Percentiles rank a stretch among this genome's conserved stretches.
phyloP scores from a whole-genome alignment of 2,888 invertebrate species.

The Caenorhabditis macrosperma region DNA sequence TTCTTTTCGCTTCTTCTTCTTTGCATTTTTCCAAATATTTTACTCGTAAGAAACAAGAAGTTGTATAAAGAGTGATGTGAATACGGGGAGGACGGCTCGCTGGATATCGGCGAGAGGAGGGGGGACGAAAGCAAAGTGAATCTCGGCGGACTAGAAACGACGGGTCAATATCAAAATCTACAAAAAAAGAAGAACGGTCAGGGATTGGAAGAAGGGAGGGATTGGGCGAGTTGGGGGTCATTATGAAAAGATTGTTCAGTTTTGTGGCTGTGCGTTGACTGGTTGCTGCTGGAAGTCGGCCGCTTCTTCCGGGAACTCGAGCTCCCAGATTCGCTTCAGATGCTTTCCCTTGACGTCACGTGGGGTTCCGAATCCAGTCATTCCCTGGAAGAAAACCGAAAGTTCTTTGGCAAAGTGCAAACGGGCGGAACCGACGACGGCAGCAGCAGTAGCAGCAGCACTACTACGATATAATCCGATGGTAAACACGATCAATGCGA shows the following conservation, averaged over 20 bases:
- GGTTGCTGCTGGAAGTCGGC: slow-evolving; percentile 62
- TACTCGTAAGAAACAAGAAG: slow-evolving; percentile 56
- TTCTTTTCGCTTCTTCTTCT: slow-evolving; percentile 4
- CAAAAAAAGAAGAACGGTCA: slow-evolving; percentile 9
- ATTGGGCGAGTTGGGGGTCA: too few relatives aligned
- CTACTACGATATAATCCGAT: slow-evolving; percentile 52
- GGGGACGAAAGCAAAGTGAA: slow-evolving; percentile 37
- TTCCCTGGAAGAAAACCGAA: slow-evolving; percentile 70
- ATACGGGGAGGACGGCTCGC: slow-evolving; percentile 2
- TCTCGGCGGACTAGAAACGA: slow-evolving; percentile 32
- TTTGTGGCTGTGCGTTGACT: slow-evolving; percentile 53
- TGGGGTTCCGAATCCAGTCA: slow-evolving; percentile 80
- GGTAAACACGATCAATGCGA: slow-evolving; percentile 30
- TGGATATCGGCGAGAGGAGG: not conserved
- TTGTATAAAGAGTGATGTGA: slow-evolving; percentile 48
- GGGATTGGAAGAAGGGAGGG: not conserved
- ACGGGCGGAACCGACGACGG: not conserved
- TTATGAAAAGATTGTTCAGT: not conserved
- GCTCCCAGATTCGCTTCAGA: slow-evolving; percentile 80
- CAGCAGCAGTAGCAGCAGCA: not conserved
- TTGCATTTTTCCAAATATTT: slow-evolving; percentile 31
- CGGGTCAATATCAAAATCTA: slow-evolving; percentile 26
- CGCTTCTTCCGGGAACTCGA: slow-evolving; percentile 80
- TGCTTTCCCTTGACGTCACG: slow-evolving; percentile 80
- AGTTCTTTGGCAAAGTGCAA: slow-evolving; percentile 22